These are phyloP conservation scores for Aphelenchoides avenae DNA, from an alignment of 1,140 invertebrate species.

Conservation along the genomic window DNA sequence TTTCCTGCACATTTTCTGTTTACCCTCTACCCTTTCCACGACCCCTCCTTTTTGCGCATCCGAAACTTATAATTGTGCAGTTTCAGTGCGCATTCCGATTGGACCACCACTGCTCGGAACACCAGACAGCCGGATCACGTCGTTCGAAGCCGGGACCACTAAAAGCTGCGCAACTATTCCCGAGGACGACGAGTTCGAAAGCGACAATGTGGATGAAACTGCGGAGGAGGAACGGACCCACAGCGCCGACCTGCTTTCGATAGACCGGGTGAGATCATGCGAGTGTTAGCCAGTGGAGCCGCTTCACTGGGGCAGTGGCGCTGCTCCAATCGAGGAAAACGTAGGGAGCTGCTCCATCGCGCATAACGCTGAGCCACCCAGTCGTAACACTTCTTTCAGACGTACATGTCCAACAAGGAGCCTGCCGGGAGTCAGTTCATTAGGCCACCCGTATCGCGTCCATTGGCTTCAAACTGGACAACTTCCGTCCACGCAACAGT, in stretches of 20 bases:
- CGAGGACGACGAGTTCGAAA: slow-evolving; percentile 37
- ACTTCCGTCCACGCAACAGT: not conserved
- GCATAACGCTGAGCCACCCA: slow-evolving; percentile 14
- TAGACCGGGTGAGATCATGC: slow-evolving; percentile 29
- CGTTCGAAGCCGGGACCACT: slow-evolving; percentile 47
- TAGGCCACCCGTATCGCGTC: not conserved
- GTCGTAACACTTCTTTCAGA: slow-evolving; percentile 14
- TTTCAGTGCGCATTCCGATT: no score
- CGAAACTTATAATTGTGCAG: no score
- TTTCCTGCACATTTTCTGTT: no score
- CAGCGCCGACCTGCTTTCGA: slow-evolving; percentile 40
- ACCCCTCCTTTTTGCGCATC: no score
- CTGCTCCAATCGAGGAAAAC: slow-evolving; percentile 28
- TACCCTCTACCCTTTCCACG: no score
- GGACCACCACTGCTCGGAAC: slow-evolving; percentile 36
- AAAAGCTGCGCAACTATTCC: slow-evolving; percentile 50
- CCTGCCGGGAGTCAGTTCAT: not conserved
- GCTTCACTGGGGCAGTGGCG: slow-evolving; percentile 35
- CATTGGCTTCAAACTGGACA: not conserved
- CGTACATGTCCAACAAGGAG: not conserved
- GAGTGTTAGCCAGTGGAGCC: not conserved
- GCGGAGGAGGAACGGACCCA: slow-evolving; percentile 1
- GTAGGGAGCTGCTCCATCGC: slow-evolving; percentile 12
- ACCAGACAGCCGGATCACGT: slow-evolving; percentile 42
- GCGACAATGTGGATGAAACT: slow-evolving; percentile 17